These are phyloP conservation scores for Zaprionus kolodkinae DNA, from an alignment of 1,140 invertebrate species.

Conservation along the genomic window DNA sequence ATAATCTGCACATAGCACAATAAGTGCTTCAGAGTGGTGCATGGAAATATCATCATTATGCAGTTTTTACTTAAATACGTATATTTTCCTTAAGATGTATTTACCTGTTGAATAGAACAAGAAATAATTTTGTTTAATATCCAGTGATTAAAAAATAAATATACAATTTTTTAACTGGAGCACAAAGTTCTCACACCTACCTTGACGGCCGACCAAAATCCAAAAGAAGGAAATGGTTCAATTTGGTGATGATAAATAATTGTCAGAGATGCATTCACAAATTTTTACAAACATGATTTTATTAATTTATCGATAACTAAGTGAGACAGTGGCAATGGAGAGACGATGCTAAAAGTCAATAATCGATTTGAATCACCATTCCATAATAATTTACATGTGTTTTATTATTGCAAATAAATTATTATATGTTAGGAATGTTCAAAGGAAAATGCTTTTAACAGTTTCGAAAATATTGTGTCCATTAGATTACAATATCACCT, in stretches of 20 bases:
- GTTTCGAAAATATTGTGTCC: too few relatives aligned
- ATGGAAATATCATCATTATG: constrained; percentile 61
- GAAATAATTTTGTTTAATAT: not conserved
- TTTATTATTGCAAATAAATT: too few relatives aligned
- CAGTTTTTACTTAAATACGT: not conserved
- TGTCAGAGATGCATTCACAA: constrained; percentile 20
- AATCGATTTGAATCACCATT: too few relatives aligned
- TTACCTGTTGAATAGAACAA: constrained; percentile 17
- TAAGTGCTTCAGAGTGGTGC: constrained; percentile 58
- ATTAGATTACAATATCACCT: too few relatives aligned
- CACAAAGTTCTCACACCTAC: constrained; percentile 19
- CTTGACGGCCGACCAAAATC: constrained; percentile 36
- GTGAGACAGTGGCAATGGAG: not conserved
- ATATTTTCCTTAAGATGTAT: not conserved
- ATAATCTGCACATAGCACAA: constrained; percentile 54
- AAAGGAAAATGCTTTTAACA: too few relatives aligned
- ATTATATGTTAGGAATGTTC: too few relatives aligned
- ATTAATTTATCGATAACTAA: not conserved
- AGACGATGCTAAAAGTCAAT: too few relatives aligned
- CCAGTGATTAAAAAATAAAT: not conserved
- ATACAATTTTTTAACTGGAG: not conserved
- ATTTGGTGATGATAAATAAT: not conserved
- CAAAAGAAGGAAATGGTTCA: constrained; percentile 46
- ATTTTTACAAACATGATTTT: not conserved
- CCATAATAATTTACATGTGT: too few relatives aligned